Evolutionary conservation across 2,113 vertebrate genomes (phyloP).

Genomic region (Clinocottus analis): DNA sequence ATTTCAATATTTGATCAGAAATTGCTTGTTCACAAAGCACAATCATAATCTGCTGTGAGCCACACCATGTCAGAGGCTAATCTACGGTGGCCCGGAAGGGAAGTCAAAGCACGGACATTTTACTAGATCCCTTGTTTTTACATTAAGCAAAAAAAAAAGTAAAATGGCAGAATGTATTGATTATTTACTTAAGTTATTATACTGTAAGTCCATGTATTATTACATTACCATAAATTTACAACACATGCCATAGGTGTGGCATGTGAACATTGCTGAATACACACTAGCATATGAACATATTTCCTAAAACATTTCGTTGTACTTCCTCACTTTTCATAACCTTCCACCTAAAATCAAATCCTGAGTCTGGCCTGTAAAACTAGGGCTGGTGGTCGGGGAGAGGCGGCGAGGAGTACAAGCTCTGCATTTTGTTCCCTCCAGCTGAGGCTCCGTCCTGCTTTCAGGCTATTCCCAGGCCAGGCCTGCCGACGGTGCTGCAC

Average conservation of each 20-base stretch:
- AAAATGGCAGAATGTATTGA: no score
- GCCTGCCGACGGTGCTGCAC: constrained; percentile 65
- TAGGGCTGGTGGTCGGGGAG: constrained; percentile 59
- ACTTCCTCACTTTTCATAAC: constrained; percentile 15
- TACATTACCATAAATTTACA: background rate
- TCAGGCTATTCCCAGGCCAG: constrained; percentile 72
- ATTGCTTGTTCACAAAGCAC: background rate
- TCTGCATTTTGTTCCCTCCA: constrained; percentile 72
- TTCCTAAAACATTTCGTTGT: background rate
- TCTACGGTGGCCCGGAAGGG: background rate
- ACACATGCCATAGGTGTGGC: background rate
- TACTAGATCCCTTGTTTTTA: background rate
- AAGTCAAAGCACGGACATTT: background rate
- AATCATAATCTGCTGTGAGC: no score
- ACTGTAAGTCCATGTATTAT: no score
- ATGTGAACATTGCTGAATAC: background rate
- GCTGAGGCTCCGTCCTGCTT: constrained; percentile 74
- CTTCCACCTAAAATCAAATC: constrained; percentile 57
- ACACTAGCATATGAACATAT: background rate
- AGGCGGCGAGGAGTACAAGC: constrained; percentile 66
- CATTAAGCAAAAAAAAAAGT: background rate
- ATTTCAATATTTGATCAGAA: background rate
- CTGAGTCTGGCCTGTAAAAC: constrained; percentile 39
- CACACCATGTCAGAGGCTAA: background rate
- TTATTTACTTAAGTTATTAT: background rate